Conservation (phyloP, 1,140 invertebrate genomes). For the Zaprionus tsacasi region DNA sequence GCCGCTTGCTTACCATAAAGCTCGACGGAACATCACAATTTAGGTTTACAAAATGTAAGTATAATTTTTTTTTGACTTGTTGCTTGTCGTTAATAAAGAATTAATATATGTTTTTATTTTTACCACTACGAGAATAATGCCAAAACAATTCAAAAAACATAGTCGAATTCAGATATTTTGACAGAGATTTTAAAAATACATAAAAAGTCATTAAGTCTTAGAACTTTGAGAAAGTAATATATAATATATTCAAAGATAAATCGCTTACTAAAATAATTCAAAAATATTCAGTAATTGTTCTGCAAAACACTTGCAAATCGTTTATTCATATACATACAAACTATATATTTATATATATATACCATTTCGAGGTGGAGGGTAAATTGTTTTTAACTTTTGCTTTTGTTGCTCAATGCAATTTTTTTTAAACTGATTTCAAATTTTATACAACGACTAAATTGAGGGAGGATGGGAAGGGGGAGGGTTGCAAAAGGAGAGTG, state of each 20-base stretch:
- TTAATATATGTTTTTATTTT: slow-evolving; percentile 8
- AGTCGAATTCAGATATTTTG: not conserved
- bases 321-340: slow-evolving; percentile 35
- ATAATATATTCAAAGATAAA: slow-evolving; percentile 67
- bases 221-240: no score
- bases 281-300: slow-evolving; percentile 72
- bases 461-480: slow-evolving; percentile 17
- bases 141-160: not conserved
- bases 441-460: slow-evolving; percentile 58
- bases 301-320: slow-evolving; percentile 39
- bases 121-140: not conserved
- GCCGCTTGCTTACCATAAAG: slow-evolving; percentile 13
- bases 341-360: slow-evolving; percentile 50
- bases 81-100: not conserved
- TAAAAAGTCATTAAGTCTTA: not conserved
- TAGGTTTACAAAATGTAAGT: slow-evolving; percentile 29
- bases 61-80: slow-evolving; percentile 9
- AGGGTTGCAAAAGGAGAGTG: not conserved
- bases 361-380: slow-evolving; percentile 33
- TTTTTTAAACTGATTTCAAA: slow-evolving; percentile 53
- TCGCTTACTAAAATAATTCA: slow-evolving; percentile 71
- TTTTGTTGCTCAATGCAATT: slow-evolving; percentile 57
- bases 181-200: not conserved
- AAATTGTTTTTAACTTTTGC: slow-evolving; percentile 42
- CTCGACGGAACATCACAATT: slow-evolving; percentile 26